Evolutionary conservation across 2,888 invertebrate species (phyloP), one percentile per base, ranked within the genome.

Genomic region (Diarsia dahlii): DNA sequence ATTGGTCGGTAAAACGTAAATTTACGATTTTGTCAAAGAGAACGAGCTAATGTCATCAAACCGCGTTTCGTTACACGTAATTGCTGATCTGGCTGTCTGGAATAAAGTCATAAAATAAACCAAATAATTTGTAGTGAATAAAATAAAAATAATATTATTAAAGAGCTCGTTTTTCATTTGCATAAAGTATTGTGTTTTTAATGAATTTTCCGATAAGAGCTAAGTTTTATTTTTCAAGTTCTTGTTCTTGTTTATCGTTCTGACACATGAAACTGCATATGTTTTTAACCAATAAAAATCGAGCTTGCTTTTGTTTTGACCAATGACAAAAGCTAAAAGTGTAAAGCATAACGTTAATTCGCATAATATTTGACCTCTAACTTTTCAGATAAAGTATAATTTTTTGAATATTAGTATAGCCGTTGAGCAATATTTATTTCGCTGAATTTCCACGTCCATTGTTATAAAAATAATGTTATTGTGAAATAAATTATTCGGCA

Each of bases 331-430:
- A 8, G 12, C 0, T 4, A 20, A 45, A 10, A n/a, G 0, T 18
- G 1, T 3, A 20, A 72, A 60, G 78, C 74, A 12, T 54, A 9
- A 13, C 28, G 34, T 13, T 82, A 58, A 78, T 74, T 85, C 74
- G 79, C 39, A 6, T 52, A 71, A 67, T 3, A 28, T n/a, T n/a
- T 68, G 63, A 52, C 56, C 48, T 52, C 45, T 39, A 67, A 78
- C 74, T 78, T 82, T 60, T 80, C 39, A 54, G 46, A 69, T 64
- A 65, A 13, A 65, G 28, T 64, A 23, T 74, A 79, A 74, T 81
- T 87, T 88, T 92, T 93, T 92, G 89, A 92, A 93, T 90, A 87
- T 81, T 90, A n/a, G 86, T 87, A 87, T 81, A 93, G 88, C 94
- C 90, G 94, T 93, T 94, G 82, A 73, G 54, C 78, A 72, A 79